Conservation (phyloP, 2,888 invertebrate species). For the Drosophila phalerata region DNA sequence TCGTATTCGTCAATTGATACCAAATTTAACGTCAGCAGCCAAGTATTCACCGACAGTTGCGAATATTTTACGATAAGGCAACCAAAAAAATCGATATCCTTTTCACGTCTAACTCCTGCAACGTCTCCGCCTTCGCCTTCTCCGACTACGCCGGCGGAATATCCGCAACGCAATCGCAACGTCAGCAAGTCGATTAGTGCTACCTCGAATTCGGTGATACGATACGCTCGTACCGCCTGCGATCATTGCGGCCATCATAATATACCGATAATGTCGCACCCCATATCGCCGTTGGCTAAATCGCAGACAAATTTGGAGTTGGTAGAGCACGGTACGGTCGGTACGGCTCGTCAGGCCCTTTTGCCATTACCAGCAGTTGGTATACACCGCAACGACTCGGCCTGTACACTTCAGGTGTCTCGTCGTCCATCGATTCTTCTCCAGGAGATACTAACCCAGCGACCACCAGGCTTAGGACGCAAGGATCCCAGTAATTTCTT, state of each 20-base stretch:
- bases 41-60: slow-evolving; percentile 61
- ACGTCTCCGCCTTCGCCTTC: slow-evolving; percentile 10
- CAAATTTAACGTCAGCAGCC: slow-evolving; percentile 52
- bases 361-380: slow-evolving; percentile 62
- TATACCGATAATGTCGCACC: slow-evolving; percentile 83
- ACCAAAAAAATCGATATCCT: slow-evolving; percentile 77
- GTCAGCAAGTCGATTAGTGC: slow-evolving; percentile 25
- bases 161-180: background rate
- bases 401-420: slow-evolving; percentile 83
- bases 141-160: slow-evolving; percentile 8
- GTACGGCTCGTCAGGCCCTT: slow-evolving; percentile 65
- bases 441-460: slow-evolving; percentile 85
- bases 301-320: slow-evolving; percentile 83
- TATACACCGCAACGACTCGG: slow-evolving; percentile 81
- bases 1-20: background rate
- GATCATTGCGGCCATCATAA: slow-evolving; percentile 83
- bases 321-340: slow-evolving; percentile 61
- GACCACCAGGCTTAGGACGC: slow-evolving; percentile 89
- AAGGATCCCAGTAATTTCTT: slow-evolving; percentile 67
- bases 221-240: slow-evolving; percentile 78
- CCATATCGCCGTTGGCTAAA: slow-evolving; percentile 82
- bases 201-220: slow-evolving; percentile 61
- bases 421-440: slow-evolving; percentile 84
- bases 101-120: slow-evolving; percentile 59
- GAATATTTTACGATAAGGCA: slow-evolving; percentile 69